These are phyloP conservation scores for Mesodorylaimus sp. DNA, from an alignment of 2,888 invertebrate species.

Conservation along the genomic window DNA sequence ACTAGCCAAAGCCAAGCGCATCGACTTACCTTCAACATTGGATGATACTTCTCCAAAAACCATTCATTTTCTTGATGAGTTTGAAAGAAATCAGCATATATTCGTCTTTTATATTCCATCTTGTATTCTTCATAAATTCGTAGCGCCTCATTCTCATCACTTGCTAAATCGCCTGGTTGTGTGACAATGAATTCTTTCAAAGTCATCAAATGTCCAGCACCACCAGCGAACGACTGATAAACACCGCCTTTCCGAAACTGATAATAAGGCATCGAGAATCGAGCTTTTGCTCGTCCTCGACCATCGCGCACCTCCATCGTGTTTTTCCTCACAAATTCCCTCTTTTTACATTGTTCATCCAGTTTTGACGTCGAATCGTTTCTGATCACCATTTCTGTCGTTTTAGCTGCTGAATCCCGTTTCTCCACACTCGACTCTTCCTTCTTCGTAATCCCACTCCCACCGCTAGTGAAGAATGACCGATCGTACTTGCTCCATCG, in stretches of 20 bases:
- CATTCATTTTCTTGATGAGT: conserved; percentile 55
- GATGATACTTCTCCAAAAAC: conserved; percentile 13
- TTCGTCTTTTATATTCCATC: conserved; percentile 77
- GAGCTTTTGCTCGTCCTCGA: background rate
- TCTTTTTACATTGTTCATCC: background rate
- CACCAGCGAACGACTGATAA: background rate
- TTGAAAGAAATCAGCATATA: conserved; percentile 90
- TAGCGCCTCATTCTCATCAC: conserved; percentile 65
- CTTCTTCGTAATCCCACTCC: no score
- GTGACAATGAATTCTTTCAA: conserved; percentile 85
- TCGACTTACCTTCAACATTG: conserved; percentile 6
- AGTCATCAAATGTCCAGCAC: conserved; percentile 67
- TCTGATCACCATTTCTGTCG: background rate
- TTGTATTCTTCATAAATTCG: conserved; percentile 93
- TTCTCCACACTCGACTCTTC: background rate
- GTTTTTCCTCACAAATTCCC: background rate
- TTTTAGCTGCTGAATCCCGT: background rate
- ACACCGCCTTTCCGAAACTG: background rate
- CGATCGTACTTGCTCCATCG: conserved; percentile 13
- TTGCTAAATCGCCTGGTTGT: conserved; percentile 75
- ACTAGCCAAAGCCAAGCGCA: no score
- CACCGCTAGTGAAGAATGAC: background rate
- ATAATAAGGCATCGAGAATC: background rate
- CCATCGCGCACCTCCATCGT: background rate
- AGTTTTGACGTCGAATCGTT: background rate